These are phyloP conservation scores for Chymomyza procnemis DNA, from an alignment of 2,888 invertebrate genomes.

Conservation along the genomic window DNA sequence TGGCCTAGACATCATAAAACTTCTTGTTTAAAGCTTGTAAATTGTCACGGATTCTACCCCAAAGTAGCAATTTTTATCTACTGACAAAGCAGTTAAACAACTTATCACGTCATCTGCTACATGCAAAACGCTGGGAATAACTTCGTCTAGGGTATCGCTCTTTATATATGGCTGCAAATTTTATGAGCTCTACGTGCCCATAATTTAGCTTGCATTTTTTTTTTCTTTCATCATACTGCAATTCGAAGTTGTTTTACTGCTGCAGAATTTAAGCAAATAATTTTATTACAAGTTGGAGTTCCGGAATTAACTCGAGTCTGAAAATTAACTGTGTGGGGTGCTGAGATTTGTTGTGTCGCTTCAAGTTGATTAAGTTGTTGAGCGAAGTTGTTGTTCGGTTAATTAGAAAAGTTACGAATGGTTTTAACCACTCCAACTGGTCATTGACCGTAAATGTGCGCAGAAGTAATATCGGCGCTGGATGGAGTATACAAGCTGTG, in stretches of 20 bases:
- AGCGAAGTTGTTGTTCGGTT: conserved; percentile 43
- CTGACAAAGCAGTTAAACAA: conserved; percentile 40
- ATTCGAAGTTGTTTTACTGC: conserved; percentile 20
- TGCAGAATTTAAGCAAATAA: conserved; percentile 27
- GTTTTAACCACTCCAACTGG: not conserved
- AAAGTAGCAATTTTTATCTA: conserved; percentile 15
- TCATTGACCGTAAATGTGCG: not conserved
- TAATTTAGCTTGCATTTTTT: conserved; percentile 55
- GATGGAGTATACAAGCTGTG: no score
- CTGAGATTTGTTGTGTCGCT: conserved; percentile 13
- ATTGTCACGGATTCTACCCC: conserved; percentile 46
- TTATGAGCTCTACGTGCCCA: conserved; percentile 62
- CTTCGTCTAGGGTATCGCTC: not conserved
- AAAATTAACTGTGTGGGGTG: not conserved
- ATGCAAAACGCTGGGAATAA: conserved; percentile 34
- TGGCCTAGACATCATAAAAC: conserved; percentile 59
- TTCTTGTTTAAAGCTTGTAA: conserved; percentile 54
- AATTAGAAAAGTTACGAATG: conserved; percentile 59
- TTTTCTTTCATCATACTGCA: conserved; percentile 22
- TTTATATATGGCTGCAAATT: conserved; percentile 24
- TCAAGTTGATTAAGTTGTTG: conserved; percentile 40
- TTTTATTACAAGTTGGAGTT: conserved; percentile 35
- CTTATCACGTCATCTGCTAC: conserved; percentile 56
- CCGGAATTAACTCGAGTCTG: not conserved
- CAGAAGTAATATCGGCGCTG: not conserved